Evolutionary conservation across 2,888 invertebrate species (phyloP).

Genomic region (Abrostola tripartita): DNA sequence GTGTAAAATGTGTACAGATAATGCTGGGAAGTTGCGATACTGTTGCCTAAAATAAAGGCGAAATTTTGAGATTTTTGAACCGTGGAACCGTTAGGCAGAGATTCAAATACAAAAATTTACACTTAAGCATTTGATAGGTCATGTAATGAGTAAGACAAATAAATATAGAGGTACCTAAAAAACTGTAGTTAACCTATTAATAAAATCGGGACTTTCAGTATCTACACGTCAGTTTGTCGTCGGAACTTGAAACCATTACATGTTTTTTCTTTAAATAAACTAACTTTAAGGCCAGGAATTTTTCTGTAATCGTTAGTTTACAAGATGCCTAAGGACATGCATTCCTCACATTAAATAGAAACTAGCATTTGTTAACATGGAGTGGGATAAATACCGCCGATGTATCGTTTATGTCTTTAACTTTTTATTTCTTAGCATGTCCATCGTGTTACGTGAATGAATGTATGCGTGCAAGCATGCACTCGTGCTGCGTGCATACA

Average conservation of each 20-base stretch:
- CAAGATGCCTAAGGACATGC: too few species aligned
- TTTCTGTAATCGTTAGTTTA: too few species aligned
- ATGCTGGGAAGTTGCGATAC: not conserved
- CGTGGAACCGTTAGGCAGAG: not conserved
- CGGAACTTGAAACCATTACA: too few species aligned
- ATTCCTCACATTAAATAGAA: not conserved
- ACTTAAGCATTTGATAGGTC: too few species aligned
- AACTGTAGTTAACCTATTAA: too few species aligned
- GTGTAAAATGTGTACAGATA: constrained; percentile 32
- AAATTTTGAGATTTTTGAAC: not conserved
- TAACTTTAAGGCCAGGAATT: too few species aligned
- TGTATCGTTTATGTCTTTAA: not conserved
- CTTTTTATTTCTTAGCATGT: not conserved
- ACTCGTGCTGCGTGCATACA: constrained; percentile 6
- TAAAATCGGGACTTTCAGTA: too few species aligned
- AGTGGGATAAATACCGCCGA: not conserved
- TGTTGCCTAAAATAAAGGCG: not conserved
- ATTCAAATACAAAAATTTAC: too few species aligned
- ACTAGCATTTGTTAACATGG: not conserved
- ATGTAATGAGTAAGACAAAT: too few species aligned
- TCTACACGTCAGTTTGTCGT: too few species aligned
- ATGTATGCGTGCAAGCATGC: constrained; percentile 1
- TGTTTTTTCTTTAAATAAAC: too few species aligned
- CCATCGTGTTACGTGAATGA: constrained; percentile 30
- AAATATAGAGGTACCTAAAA: too few species aligned